Evolutionary conservation across 1,140 invertebrate genomes (phyloP), one percentile per base, ranked within the genome.

Genomic region (Lysiphlebus fabarum): DNA sequence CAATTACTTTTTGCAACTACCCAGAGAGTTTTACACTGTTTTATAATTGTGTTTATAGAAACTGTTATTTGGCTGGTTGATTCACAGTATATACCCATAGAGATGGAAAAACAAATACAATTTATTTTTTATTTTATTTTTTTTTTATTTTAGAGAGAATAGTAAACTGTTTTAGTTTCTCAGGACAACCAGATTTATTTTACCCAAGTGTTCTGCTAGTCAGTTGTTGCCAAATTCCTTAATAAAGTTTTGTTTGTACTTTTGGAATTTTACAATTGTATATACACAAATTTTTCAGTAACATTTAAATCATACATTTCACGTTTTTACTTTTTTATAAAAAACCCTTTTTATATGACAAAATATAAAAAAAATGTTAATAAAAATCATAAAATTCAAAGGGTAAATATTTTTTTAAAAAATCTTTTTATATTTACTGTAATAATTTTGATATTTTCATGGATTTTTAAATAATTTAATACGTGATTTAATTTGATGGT

Each of bases 221-320:
- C 49, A 56, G 58, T 44, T 26, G 17, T 26, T 38, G 51, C 58
- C 59, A 56, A 65, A 65, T 65, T 65, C 55, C 61, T 62, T 61
- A 62, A 65, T 65, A 65, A 65, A 62, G 58, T 60, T 65, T 65
- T 65, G 59, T 65, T 65, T 65, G 58, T 44, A 61, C 58, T 62
- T 65, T 38, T 10, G 36, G 38, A 2, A 26, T 26, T 26, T 26
- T 1, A 26, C 0, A 26, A 26, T 26, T 1, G 17, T 2, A 26
- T 26, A 26, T 26, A 26, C 4, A 26, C 17, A 26, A 26, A 26
- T 26, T 26, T 26, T 26, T 26, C 17, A 4, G 17, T 26, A 26
- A 26, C 17, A 26, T 26, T 26, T 26, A 26, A 26, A 26, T 26
- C 17, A 26, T n/a, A n/a, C n/a, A n/a, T 26, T 26, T 1, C 17